Percentiles rank a stretch among this genome's conserved stretches.
These are phyloP conservation scores for Sebastes vulpes DNA, from an alignment of 2,797 vertebrate genomes.

Conservation along the genomic window DNA sequence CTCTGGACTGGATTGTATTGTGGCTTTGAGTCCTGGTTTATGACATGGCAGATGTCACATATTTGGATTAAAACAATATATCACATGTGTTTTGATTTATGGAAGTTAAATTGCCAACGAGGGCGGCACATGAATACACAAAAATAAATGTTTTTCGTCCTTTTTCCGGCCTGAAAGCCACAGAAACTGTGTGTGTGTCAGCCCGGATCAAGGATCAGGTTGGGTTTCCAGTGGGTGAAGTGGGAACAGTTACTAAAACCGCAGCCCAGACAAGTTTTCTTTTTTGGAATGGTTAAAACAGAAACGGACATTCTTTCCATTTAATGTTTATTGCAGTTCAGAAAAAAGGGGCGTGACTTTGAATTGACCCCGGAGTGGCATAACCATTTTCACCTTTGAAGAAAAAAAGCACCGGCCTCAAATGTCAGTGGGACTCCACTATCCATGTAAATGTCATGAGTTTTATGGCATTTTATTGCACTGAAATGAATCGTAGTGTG, in stretches of 20 bases:
- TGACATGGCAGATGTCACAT: neutral
- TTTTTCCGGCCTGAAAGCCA: conserved; percentile 20
- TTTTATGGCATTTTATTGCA: conserved; percentile 45
- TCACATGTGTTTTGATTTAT: conserved; percentile 21
- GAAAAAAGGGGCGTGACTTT: conserved; percentile 46
- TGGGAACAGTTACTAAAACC: conserved; percentile 66
- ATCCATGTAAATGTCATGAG: conserved; percentile 41
- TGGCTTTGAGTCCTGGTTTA: neutral
- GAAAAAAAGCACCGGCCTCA: conserved; percentile 9
- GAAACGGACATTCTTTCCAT: conserved; percentile 51
- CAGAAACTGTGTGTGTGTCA: conserved; percentile 24
- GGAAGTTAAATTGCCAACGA: neutral
- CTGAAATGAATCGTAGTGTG: conserved; percentile 32
- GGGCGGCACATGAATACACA: neutral
- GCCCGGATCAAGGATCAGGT: conserved; percentile 19
- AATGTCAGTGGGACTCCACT: conserved; percentile 33
- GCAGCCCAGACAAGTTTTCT: conserved; percentile 59
- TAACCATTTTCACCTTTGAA: conserved; percentile 39
- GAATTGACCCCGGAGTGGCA: conserved; percentile 38
- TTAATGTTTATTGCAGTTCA: conserved; percentile 49
- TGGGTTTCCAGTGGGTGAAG: conserved; percentile 67
- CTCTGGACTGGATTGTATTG: conserved; percentile 20
- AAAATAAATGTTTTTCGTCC: neutral
- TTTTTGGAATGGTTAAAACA: conserved; percentile 58
- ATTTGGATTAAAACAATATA: conserved; percentile 3